Conservation (phyloP, 2,797 vertebrate genomes). For the Clarias pachynema region DNA sequence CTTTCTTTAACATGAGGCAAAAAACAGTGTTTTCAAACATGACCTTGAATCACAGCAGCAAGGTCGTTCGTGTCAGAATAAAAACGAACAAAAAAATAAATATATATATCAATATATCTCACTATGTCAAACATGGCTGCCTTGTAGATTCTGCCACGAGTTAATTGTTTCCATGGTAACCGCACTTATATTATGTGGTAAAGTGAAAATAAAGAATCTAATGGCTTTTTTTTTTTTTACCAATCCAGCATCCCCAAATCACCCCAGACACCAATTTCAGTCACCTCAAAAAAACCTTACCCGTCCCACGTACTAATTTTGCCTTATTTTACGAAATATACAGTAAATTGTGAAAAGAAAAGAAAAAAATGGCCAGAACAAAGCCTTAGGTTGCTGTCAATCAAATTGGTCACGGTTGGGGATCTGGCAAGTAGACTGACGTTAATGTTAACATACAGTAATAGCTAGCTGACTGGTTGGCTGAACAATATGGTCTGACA, state of each 20-base stretch:
- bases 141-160: background rate
- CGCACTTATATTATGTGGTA: background rate
- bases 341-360: background rate
- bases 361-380: background rate
- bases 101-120: no score
- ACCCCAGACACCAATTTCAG: background rate
- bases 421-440: background rate
- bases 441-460: constrained; percentile 23
- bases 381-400: background rate
- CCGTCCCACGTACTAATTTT: no score
- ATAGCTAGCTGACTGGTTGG: constrained; percentile 10
- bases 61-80: background rate
- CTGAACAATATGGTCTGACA: constrained; percentile 16
- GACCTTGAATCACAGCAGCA: background rate
- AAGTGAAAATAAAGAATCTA: background rate
- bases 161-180: constrained; percentile 14
- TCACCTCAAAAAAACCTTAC: background rate
- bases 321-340: background rate
- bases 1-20: background rate
- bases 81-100: background rate
- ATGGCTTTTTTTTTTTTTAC: background rate
- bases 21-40: background rate
- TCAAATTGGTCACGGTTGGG: background rate
- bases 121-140: background rate
- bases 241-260: background rate